Conservation (phyloP, 2,797 vertebrate species). For the Naso thynnoides region DNA sequence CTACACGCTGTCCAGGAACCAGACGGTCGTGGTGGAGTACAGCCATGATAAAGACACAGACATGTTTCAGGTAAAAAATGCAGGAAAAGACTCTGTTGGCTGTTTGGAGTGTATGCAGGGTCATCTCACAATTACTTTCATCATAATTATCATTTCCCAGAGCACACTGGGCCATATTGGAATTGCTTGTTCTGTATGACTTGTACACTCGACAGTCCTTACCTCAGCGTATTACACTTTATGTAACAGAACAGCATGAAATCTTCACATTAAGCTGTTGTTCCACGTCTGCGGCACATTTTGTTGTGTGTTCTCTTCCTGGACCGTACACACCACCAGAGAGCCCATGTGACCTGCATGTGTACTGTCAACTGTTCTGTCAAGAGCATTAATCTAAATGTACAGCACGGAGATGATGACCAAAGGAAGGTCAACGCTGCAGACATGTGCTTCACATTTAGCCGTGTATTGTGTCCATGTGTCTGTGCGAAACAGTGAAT, state of each 20-base stretch:
- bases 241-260: neutral
- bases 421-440: conserved; percentile 23
- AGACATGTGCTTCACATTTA: conserved; percentile 43
- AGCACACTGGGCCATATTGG: neutral
- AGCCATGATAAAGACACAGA: conserved; percentile 97
- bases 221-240: no score
- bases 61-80: conserved; percentile 95
- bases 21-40: conserved; percentile 98
- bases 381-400: conserved; percentile 45
- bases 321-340: neutral
- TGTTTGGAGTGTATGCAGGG: neutral
- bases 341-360: conserved; percentile 11
- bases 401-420: conserved; percentile 33
- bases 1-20: conserved; percentile 96
- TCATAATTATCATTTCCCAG: neutral
- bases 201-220: neutral
- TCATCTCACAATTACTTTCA: neutral
- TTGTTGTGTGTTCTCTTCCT: neutral
- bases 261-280: neutral
- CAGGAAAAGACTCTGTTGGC: neutral
- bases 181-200: neutral
- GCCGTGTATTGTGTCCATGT: conserved; percentile 9
- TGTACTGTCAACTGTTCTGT: conserved; percentile 28
- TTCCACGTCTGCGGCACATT: neutral
- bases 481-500: conserved; percentile 36